Conservation (phyloP, 2,888 invertebrate genomes). For the Platycnemis pennipes region DNA sequence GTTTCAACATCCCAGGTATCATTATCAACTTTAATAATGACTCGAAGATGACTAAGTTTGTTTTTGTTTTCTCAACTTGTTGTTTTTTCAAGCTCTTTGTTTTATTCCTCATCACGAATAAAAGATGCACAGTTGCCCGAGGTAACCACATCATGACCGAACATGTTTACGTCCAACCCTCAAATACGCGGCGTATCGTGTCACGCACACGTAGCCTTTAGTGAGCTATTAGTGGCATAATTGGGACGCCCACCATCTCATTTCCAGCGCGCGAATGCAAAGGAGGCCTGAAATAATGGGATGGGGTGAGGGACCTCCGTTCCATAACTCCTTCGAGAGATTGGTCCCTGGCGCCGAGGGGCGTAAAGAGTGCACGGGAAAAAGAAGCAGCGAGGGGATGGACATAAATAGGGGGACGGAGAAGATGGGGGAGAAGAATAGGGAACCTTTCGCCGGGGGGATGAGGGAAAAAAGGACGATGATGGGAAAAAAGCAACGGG, state of each 20-base stretch:
- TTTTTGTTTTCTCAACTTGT: too few species aligned
- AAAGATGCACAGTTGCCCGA: too few species aligned
- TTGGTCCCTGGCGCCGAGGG: neutral
- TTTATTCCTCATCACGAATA: too few species aligned
- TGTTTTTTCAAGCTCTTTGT: too few species aligned
- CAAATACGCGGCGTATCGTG: neutral
- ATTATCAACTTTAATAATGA: too few species aligned
- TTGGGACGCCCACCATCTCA: neutral
- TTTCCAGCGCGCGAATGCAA: neutral
- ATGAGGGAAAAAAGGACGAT: conserved; percentile 2
- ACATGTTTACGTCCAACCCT: neutral
- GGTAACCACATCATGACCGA: neutral
- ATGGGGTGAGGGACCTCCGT: neutral
- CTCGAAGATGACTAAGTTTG: too few species aligned
- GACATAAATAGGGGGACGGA: neutral
- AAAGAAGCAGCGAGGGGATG: neutral
- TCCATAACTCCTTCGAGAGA: neutral
- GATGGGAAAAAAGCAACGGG: neutral
- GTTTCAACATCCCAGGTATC: too few species aligned
- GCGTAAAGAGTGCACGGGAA: neutral
- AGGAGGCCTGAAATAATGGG: neutral
- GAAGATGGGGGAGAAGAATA: neutral
- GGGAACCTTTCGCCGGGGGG: neutral
- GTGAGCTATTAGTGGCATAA: neutral
- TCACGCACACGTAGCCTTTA: neutral